Evolutionary conservation across 1,140 invertebrate species (phyloP), one percentile per base, ranked within the genome.

Genomic region (Odontomachus brunneus): DNA sequence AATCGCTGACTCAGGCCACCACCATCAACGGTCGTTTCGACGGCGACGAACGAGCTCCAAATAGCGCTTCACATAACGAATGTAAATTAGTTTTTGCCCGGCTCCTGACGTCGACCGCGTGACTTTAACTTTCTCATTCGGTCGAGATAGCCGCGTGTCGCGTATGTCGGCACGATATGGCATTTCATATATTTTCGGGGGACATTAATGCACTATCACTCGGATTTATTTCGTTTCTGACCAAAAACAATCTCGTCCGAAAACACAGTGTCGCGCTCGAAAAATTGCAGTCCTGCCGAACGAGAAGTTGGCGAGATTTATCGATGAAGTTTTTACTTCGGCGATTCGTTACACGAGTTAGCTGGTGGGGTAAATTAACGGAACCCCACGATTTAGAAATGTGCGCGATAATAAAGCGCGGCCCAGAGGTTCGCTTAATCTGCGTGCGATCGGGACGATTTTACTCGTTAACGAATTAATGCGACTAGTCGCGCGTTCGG

Each of bases 271-370:
- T 33, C 2, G 2, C 38, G 22, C 12, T 55, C 33, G 19, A 22
- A 57, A 80, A 48, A 71, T 80, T 19, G 44, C 51, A 48, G 12
- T 78, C 11, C 51, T 19, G 53, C 69, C 65, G 49, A 80, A 80
- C 65, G 24, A 17, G 55, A 75, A 80, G 53, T 80, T 48, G 48
- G 9, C 22, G 4, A 48, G 48, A 71, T 38, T 57, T 69, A 69
- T 69, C 51, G 38, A 48, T 48, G 33, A 76, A 71, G 51, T 80
- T 80, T 80, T 76, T 53, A 55, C 49, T 53, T 17, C 4, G 9
- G 12, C 12, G 53, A 66, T 76, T 76, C 66, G 48, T 76, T 44
- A 69, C 33, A 44, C n/a, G 44, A 69, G 65, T 80, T 80, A 19
- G 7, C 11, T 44, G 44, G 24, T 44, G 22, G 22, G 33, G 26